Conservation (phyloP, 2,113 vertebrate genomes). For the Salminus brasiliensis region DNA sequence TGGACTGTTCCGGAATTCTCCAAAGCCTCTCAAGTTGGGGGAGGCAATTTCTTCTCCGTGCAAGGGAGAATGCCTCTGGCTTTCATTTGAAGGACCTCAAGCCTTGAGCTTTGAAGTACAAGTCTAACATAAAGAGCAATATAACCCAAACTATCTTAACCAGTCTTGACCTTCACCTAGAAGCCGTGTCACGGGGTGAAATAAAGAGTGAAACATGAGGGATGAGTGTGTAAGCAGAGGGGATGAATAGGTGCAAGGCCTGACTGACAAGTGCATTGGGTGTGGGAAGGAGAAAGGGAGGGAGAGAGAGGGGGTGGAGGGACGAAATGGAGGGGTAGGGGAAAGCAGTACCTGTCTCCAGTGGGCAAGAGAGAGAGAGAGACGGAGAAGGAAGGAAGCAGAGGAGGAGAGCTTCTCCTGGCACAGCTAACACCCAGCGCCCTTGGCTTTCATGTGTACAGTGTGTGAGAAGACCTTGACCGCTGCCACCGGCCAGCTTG, state of each 20-base stretch:
- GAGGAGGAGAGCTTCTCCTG: conserved; percentile 44
- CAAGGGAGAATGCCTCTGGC: conserved; percentile 8
- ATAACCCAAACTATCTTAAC: conserved; percentile 20
- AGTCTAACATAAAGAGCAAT: conserved; percentile 35
- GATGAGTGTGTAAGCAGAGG: not conserved
- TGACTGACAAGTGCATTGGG: conserved; percentile 15
- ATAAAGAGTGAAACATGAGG: conserved; percentile 39
- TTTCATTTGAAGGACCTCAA: conserved; percentile 24
- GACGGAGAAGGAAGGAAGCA: not conserved
- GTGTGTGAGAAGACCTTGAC: conserved; percentile 70
- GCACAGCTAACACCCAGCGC: conserved; percentile 62
- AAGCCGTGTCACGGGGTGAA: conserved; percentile 4
- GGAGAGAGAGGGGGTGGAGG: too few relatives aligned
- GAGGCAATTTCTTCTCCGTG: not conserved
- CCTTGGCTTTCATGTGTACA: conserved; percentile 60
- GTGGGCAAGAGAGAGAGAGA: conserved; percentile 5
- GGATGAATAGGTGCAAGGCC: not conserved
- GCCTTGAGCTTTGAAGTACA: conserved; percentile 39
- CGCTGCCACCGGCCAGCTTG: conserved; percentile 61
- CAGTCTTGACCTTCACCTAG: not conserved
- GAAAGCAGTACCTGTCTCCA: conserved; percentile 63
- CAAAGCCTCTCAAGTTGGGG: conserved; percentile 39
- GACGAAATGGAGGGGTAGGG: conserved; percentile 43
- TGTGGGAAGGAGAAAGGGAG: conserved; percentile 34
- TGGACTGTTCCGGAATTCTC: not conserved